Percentiles rank a stretch among this genome's conserved stretches.
phyloP scores from a whole-genome alignment of 2,797 vertebrate species.

The Australoheros facetus region DNA sequence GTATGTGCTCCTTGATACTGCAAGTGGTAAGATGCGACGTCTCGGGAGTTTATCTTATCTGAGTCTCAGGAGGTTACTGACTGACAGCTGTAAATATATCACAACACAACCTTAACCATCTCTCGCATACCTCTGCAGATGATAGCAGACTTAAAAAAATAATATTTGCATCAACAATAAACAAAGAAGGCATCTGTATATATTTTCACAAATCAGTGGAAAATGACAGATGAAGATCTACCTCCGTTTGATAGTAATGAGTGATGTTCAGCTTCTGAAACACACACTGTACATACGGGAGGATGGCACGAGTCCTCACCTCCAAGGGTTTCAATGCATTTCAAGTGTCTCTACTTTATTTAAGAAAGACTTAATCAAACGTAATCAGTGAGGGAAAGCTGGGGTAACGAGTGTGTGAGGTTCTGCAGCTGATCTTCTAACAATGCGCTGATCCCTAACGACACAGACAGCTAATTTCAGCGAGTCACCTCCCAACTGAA shows the following conservation, averaged over 20 bases:
- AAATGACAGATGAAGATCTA: constrained; percentile 30
- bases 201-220: constrained; percentile 59
- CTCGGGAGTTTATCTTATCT: constrained; percentile 75
- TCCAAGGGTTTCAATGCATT: constrained; percentile 11
- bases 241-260: background rate
- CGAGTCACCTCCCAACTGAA: background rate
- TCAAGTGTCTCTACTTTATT: constrained; percentile 27
- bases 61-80: constrained; percentile 79
- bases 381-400: background rate
- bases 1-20: constrained; percentile 81
- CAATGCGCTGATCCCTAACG: background rate
- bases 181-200: constrained; percentile 49
- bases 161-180: constrained; percentile 69
- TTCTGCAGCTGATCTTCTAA: background rate
- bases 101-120: constrained; percentile 69
- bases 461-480: background rate
- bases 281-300: background rate
- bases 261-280: background rate
- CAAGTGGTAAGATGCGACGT: constrained; percentile 72
- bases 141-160: constrained; percentile 57
- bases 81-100: constrained; percentile 82
- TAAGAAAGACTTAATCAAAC: constrained; percentile 19
- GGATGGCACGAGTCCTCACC: background rate
- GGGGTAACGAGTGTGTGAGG: background rate
- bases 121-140: constrained; percentile 64